A percentile compares a stretch with the other conserved stretches of the same genome.
These are phyloP conservation scores for Gallinago solitaria DNA, from an alignment of 2,797 vertebrate genomes.

Conservation along the genomic window DNA sequence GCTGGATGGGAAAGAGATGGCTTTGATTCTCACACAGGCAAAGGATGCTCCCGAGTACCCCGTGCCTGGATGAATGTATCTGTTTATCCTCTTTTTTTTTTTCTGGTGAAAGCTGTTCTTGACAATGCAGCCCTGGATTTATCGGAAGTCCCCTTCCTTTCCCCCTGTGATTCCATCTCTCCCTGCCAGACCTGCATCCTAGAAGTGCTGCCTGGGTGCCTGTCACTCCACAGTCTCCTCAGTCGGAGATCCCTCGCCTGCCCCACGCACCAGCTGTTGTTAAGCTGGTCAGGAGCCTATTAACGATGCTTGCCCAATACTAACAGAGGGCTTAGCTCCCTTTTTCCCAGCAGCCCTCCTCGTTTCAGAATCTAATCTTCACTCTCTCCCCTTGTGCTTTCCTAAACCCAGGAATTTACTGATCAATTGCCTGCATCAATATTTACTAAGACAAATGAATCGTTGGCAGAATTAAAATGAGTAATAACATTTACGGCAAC, in stretches of 20 bases:
- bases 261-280: constrained; percentile 36
- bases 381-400: not conserved
- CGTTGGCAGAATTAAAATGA: not conserved
- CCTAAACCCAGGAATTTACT: not conserved
- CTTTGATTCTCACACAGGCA: not conserved
- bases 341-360: not conserved
- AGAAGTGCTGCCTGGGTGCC: constrained; percentile 30
- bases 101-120: not conserved
- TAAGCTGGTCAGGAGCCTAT: not conserved
- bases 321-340: not conserved
- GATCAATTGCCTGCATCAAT: not conserved
- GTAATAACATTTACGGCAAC: not conserved
- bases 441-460: not conserved
- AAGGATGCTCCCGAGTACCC: not conserved
- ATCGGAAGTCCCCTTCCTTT: not conserved
- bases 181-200: constrained; percentile 10
- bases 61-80: not conserved
- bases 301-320: not conserved
- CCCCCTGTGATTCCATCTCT: not conserved
- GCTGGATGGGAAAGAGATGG: not conserved
- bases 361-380: not conserved
- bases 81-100: not conserved
- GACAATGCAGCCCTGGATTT: not conserved
- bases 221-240: not conserved
- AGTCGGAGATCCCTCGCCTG: not conserved